Percentiles rank a stretch among this genome's conserved stretches.
Evolutionary conservation across 2,113 vertebrate genomes (phyloP).

Genomic region (Clupea harengus): DNA sequence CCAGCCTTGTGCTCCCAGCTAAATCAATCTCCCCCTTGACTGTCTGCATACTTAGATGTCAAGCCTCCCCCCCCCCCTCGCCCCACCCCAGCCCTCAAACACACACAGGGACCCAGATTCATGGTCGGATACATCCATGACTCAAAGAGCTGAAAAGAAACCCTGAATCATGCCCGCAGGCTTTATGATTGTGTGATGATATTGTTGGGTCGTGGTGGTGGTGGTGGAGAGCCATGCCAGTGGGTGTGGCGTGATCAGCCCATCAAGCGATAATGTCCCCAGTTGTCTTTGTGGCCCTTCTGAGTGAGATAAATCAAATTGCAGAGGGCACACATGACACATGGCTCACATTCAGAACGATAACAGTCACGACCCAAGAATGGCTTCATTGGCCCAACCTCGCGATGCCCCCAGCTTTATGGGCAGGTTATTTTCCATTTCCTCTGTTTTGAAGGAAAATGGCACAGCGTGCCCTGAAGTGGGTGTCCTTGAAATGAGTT

Average conservation of each 20-base stretch:
- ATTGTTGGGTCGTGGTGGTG: background rate
- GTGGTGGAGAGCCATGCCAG: background rate
- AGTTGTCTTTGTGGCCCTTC: constrained; percentile 36
- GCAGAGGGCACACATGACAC: constrained; percentile 9
- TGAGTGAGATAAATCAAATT: constrained; percentile 55
- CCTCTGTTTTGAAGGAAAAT: background rate
- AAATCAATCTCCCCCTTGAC: constrained; percentile 62
- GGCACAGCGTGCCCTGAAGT: background rate
- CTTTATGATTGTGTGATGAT: background rate
- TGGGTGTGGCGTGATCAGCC: background rate
- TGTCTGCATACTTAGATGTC: constrained; percentile 30
- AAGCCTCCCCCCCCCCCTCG: background rate
- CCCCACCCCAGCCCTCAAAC: constrained; percentile 9
- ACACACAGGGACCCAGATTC: constrained; percentile 32
- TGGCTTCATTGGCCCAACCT: background rate
- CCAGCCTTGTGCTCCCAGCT: constrained; percentile 53
- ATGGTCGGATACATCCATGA: background rate
- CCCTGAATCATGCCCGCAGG: constrained; percentile 1
- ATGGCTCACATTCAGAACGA: constrained; percentile 14
- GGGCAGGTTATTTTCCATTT: background rate
- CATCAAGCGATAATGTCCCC: constrained; percentile 20
- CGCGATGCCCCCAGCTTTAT: background rate
- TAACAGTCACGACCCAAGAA: constrained; percentile 16
- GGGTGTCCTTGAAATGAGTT: constrained; percentile 4
- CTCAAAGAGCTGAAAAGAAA: background rate